Percentiles rank a stretch among this genome's conserved stretches.
These are phyloP conservation scores for Gobionotothen gibberifrons DNA, from an alignment of 2,797 vertebrate species.

Conservation along the genomic window DNA sequence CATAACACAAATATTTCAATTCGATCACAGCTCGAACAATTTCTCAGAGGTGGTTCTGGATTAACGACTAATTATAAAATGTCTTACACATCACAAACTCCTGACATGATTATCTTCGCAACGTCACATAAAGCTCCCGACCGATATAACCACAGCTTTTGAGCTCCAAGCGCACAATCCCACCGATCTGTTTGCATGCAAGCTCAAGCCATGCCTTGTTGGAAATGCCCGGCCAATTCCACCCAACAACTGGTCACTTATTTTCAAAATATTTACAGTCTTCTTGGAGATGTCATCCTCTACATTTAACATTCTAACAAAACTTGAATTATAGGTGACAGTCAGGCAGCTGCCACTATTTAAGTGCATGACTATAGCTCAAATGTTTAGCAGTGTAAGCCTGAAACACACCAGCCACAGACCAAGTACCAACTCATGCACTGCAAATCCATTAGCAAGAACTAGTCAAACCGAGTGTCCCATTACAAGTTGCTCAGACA, in stretches of 20 bases:
- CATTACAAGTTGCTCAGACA: slow-evolving; percentile 24
- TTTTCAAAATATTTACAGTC: slow-evolving; percentile 15
- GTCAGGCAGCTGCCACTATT: slow-evolving; percentile 28
- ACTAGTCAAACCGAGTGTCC: slow-evolving; percentile 31
- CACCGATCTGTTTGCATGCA: slow-evolving; percentile 66
- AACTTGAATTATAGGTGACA: slow-evolving; percentile 15
- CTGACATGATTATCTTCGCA: slow-evolving; percentile 50
- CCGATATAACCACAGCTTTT: slow-evolving; percentile 63
- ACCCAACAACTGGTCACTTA: slow-evolving; percentile 39
- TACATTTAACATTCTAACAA: slow-evolving; percentile 23
- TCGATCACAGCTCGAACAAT: neutral
- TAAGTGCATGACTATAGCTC: slow-evolving; percentile 16
- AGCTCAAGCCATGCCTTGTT: slow-evolving; percentile 71
- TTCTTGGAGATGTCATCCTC: slow-evolving; percentile 19
- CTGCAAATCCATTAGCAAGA: slow-evolving; percentile 39
- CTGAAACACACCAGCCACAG: slow-evolving; percentile 46
- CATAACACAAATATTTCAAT: neutral
- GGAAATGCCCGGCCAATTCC: slow-evolving; percentile 50
- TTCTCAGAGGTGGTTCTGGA: slow-evolving; percentile 10
- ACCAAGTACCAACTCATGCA: slow-evolving; percentile 58
- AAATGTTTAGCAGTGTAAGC: slow-evolving; percentile 29
- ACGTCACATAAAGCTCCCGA: slow-evolving; percentile 63
- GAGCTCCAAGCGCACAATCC: slow-evolving; percentile 49
- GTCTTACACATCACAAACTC: slow-evolving; percentile 25
- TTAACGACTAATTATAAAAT: slow-evolving; percentile 24